Base-by-base conservation (phyloP, 1,140 invertebrate genomes). In the Tetranychus cinnabarinus region DNA sequence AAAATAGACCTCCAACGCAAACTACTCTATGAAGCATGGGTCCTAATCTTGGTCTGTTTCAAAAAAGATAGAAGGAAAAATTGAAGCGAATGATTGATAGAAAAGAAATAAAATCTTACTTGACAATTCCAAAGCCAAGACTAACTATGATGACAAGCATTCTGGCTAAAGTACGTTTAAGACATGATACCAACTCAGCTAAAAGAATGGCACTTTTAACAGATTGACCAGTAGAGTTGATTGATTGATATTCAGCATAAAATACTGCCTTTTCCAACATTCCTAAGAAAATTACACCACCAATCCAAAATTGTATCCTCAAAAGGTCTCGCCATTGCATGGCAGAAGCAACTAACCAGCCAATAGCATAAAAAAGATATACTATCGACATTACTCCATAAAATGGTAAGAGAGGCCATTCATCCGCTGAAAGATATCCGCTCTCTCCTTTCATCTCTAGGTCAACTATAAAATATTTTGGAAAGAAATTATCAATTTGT, bases 281-380 rank as follows among this genome's bases (percentile, higher is more conserved):
- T 48, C 88, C 88, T 0, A 91, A 71, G 37, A 91, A 73, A 61
- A 90, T 87, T 47, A 92, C 86, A 46, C 78, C 86, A 7, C 85
- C 86, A 69, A 95, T 90, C 88, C 89, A 95, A 74, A 90, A 92
- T 75, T 95, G 90, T 39, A 95, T 85, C 56, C 88, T 75, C n/a
- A 95, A 73, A 4, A 95, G 73, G 71, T 95, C 89, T 62, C 84
- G 75, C 88, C 88, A 95, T 70, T 88, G 84, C 63, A 82, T 74
- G 63, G 82, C 84, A 31, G 84, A 86, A n/a, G 88, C 77, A 7
- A 81, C 69, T 46, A 91, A 74, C 90, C 90, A 95, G 45, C 79
- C 77, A 5, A 86, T 66, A n/a, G 86, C 86, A 68, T 84, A 79
- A 52, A 83, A 70, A 1, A 88, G 80, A 73, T 95, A 95, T 15